Percentiles rank a stretch among this genome's conserved stretches.
Evolutionary conservation across 2,113 vertebrate genomes (phyloP).

Genomic region (Bagarius yarrelli): DNA sequence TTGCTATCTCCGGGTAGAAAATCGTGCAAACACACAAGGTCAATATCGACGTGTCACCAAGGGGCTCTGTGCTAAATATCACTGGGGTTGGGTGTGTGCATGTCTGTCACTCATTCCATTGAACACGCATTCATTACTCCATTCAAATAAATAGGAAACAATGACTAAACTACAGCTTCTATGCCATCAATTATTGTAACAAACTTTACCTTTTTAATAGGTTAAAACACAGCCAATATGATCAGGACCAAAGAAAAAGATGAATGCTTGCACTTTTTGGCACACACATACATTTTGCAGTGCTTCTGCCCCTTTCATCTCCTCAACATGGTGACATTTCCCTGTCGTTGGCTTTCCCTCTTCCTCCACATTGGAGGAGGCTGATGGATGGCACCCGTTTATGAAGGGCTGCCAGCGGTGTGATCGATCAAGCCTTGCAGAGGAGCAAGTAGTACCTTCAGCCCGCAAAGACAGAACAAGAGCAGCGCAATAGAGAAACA

Average conservation of each 20-base stretch:
- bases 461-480: constrained; percentile 43
- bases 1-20: constrained; percentile 53
- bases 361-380: constrained; percentile 62
- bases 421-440: constrained; percentile 70
- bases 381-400: constrained; percentile 74
- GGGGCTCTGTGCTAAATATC: constrained; percentile 46
- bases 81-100: constrained; percentile 29
- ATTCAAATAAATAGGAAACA: constrained; percentile 20
- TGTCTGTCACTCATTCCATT: constrained; percentile 22
- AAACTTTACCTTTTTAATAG: not conserved
- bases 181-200: not conserved
- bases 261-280: constrained; percentile 2
- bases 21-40: constrained; percentile 51
- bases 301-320: constrained; percentile 30
- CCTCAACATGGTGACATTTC: constrained; percentile 64
- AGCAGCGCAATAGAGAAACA: constrained; percentile 28
- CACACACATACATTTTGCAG: constrained; percentile 39
- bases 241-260: not conserved
- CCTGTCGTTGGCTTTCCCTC: constrained; percentile 52
- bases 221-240: not conserved
- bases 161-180: not conserved
- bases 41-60: constrained; percentile 52
- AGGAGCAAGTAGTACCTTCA: constrained; percentile 53
- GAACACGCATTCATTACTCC: constrained; percentile 25
- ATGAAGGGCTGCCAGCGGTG: constrained; percentile 71